A percentile compares a stretch with the other conserved stretches of the same genome.
These are phyloP conservation scores for Papilio aristodemus DNA, from an alignment of 1,140 invertebrate species.

Conservation along the genomic window DNA sequence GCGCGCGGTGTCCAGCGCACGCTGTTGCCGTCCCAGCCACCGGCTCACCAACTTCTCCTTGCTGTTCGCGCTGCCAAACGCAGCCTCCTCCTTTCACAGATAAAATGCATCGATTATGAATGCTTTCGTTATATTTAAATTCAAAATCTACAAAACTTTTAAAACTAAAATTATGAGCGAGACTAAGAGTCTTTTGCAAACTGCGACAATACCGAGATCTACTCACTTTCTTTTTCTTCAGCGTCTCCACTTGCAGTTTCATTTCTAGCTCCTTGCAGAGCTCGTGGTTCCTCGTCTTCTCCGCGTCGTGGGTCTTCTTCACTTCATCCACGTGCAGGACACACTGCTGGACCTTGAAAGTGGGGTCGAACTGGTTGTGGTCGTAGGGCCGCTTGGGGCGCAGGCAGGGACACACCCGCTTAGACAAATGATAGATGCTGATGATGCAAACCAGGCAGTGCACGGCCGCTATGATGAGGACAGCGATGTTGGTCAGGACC, in stretches of 20 bases:
- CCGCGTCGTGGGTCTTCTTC: slow-evolving; percentile 57
- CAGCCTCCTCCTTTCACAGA: slow-evolving; percentile 42
- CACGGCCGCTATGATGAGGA: slow-evolving; percentile 79
- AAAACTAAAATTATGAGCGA: too few species aligned
- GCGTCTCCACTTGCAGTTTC: slow-evolving; percentile 63
- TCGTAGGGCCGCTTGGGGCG: slow-evolving; percentile 72
- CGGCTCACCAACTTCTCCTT: slow-evolving; percentile 80
- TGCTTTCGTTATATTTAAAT: too few species aligned
- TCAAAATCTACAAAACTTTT: too few species aligned
- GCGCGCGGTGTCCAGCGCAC: slow-evolving; percentile 40
- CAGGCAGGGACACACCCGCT: slow-evolving; percentile 81
- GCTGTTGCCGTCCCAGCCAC: slow-evolving; percentile 80
- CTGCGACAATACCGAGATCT: too few species aligned
- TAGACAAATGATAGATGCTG: slow-evolving; percentile 80
- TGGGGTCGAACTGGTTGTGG: slow-evolving; percentile 77
- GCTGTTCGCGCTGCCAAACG: slow-evolving; percentile 76
- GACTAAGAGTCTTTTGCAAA: too few species aligned
- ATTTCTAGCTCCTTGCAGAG: slow-evolving; percentile 70
- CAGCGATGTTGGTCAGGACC: slow-evolving; percentile 79
- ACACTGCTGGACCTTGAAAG: slow-evolving; percentile 63
- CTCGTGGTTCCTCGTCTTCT: slow-evolving; percentile 59
- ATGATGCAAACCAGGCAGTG: slow-evolving; percentile 80
- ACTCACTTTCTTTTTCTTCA: slow-evolving; percentile 65
- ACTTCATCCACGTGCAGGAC: slow-evolving; percentile 65
- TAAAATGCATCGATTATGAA: background rate